Evolutionary conservation across 2,113 vertebrate genomes (phyloP), one percentile per base, ranked within the genome.

Genomic region (Sigmodon hispidus): DNA sequence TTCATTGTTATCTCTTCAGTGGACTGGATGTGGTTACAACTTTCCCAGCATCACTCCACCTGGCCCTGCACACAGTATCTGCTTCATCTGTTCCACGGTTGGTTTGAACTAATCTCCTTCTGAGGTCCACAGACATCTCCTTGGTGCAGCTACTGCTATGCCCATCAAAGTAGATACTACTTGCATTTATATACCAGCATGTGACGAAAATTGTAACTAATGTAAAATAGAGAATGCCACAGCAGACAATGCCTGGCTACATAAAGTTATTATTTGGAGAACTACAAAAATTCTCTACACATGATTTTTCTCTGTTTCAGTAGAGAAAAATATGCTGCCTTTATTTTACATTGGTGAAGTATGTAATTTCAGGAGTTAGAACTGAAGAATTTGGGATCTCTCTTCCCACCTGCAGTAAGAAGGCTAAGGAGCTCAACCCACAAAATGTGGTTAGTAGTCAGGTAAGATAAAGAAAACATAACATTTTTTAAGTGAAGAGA

Each of bases 241-340:
- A 87, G 50, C 67, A 84, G 19, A 91, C 57, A 19, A 16, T 24
- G 84, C 80, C 31, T 93, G 26, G 52, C 73, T 93, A 85, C 45
- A 94, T 15, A 96, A 96, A 96, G 89, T 80, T 93, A 97, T 94
- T 93, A 89, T 83, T 79, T 84, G 36, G 48, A 93, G 52, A 94
- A 95, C 16, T 55, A 77, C 34, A 89, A 89, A 96, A 96, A 85
- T 81, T 83, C 45, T 95, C 94, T 95, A 91, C 48, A 70, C 5
- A 50, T n/a, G 67, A 85, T 90, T 91, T 94, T 96, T 88, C 69
- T 88, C 86, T 73, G 72, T 40, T 19, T 57, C 79, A 94, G 93
- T 17, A 95, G n/a, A 94, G 43, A 61, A 63, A 88, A 83, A 77
- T 57, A 55, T 40, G 61, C 17, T 72, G 45, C 72, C 59, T 89